Conservation (phyloP, 2,888 invertebrate species). For the Cerastis rubricosa region DNA sequence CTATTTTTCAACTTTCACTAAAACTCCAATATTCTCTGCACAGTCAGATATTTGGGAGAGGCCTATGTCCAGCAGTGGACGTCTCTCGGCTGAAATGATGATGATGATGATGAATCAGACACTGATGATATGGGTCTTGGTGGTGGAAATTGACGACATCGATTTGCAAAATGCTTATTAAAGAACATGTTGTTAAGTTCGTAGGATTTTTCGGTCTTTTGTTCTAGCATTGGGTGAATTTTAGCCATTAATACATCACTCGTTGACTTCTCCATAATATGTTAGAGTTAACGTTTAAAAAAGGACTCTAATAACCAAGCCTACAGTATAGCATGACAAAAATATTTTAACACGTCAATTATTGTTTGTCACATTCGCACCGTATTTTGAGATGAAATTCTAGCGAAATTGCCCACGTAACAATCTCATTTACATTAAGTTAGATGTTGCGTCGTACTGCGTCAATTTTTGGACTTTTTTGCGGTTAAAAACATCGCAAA, state of each 20-base stretch:
- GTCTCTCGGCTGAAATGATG: too few relatives aligned
- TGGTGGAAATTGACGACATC: too few relatives aligned
- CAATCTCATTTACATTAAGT: constrained; percentile 53
- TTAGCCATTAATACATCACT: background rate
- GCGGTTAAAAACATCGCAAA: background rate
- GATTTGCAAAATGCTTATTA: background rate
- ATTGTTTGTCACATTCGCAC: constrained; percentile 12
- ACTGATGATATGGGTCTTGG: background rate
- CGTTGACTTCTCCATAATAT: background rate
- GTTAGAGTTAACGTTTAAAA: background rate
- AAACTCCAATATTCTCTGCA: too few relatives aligned
- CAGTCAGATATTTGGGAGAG: too few relatives aligned
- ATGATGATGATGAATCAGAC: too few relatives aligned
- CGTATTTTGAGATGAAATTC: constrained; percentile 27
- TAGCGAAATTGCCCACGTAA: constrained; percentile 38
- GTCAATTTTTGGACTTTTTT: constrained; percentile 2
- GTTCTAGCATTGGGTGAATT: background rate
- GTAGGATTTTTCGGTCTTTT: background rate
- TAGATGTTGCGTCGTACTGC: constrained; percentile 1
- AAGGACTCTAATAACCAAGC: background rate
- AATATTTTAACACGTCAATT: constrained; percentile 6
- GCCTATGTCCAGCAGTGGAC: too few relatives aligned
- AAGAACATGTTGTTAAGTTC: background rate
- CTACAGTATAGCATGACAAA: background rate
- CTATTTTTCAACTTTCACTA: too few relatives aligned